Evolutionary conservation across 2,797 vertebrate genomes (phyloP).

Genomic region (Eulemur coronatus): DNA sequence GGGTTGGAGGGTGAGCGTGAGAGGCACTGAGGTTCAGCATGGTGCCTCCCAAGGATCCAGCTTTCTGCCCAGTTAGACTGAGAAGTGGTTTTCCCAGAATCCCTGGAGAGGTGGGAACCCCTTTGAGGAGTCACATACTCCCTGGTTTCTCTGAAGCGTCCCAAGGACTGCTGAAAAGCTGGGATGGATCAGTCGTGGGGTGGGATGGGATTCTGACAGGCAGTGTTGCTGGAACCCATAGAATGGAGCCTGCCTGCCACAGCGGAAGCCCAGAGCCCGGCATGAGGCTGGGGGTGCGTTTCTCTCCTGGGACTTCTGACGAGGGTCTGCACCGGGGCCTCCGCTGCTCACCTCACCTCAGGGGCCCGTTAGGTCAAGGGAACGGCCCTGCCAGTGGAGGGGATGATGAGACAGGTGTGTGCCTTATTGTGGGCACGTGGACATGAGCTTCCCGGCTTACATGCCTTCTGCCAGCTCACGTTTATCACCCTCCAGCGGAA

Average conservation of each 20-base stretch:
- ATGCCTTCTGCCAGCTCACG: background rate
- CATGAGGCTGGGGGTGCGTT: background rate
- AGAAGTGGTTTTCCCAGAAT: background rate
- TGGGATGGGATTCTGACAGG: background rate
- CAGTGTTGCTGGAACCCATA: background rate
- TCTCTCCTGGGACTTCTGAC: background rate
- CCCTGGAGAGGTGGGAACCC: background rate
- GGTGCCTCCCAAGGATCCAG: background rate
- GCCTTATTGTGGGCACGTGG: background rate
- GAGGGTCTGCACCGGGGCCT: background rate
- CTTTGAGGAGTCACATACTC: background rate
- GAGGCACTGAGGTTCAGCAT: background rate
- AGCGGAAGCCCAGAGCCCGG: background rate
- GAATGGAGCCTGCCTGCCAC: fast-evolving
- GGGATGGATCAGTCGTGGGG: background rate
- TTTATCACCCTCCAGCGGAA: background rate
- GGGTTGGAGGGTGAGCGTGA: background rate
- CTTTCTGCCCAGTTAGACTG: background rate
- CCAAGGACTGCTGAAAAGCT: background rate
- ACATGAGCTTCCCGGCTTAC: background rate
- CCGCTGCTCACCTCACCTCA: background rate
- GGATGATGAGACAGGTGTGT: background rate
- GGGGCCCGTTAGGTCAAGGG: background rate
- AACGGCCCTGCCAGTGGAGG: background rate
- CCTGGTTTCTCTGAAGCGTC: background rate